Conservation (phyloP, 1,140 invertebrate genomes). For the Procambarus clarkii region DNA sequence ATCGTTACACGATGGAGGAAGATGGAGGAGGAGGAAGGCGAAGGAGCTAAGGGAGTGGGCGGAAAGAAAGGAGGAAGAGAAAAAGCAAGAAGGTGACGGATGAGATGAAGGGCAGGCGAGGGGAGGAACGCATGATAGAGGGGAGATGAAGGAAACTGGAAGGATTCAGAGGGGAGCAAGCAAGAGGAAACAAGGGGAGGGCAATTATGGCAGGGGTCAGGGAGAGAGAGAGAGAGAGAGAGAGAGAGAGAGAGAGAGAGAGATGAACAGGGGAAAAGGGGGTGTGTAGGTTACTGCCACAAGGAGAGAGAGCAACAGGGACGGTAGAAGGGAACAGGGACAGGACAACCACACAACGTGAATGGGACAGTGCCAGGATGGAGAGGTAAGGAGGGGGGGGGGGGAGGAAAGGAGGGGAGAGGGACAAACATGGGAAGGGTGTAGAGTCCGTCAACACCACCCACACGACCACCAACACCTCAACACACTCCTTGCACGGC, state of each 20-base stretch:
- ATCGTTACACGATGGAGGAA: not conserved
- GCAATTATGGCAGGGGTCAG: no score
- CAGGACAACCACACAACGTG: not conserved
- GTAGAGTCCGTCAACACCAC: not conserved
- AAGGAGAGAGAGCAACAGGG: no score
- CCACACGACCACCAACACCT: not conserved
- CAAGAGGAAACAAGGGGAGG: not conserved
- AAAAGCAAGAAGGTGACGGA: conserved; percentile 7
- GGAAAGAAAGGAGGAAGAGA: not conserved
- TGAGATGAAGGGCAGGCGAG: conserved; percentile 11
- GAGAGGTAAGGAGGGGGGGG: not conserved
- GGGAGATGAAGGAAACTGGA: conserved; percentile 10
- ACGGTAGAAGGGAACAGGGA: not conserved
- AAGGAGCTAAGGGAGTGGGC: not conserved
- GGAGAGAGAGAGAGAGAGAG: no score
- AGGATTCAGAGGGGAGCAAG: conserved; percentile 8
- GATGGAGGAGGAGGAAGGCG: not conserved
- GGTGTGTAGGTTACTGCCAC: no score
- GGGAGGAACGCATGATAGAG: not conserved
- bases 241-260: no score
- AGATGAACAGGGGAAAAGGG: no score
- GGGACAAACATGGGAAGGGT: not conserved
- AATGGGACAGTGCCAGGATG: no score
- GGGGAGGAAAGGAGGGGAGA: not conserved
- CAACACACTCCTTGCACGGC: not conserved